phyloP scores from a whole-genome alignment of 37 sponge, comb jelly and placozoan genomes.

The Spongilla lacustris region DNA sequence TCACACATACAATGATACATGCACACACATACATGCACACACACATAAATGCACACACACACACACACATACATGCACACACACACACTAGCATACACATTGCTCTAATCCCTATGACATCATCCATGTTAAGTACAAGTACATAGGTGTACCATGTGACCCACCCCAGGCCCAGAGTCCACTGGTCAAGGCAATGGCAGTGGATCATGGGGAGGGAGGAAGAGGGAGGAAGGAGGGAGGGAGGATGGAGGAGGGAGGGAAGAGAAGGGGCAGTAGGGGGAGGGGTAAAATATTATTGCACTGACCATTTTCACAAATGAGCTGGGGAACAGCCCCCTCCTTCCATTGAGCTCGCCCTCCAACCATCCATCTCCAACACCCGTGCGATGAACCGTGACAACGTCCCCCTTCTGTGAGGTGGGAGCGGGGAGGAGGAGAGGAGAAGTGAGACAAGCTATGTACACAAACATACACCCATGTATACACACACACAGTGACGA shows the following conservation, averaged over 20 bases:
- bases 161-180: too few species aligned
- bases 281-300: not conserved
- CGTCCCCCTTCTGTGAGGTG: constrained; percentile 69
- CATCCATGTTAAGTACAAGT: too few species aligned
- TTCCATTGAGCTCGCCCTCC: constrained; percentile 75
- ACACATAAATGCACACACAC: too few species aligned
- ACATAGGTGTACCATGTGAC: too few species aligned
- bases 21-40: too few species aligned
- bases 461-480: constrained; percentile 17
- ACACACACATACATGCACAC: too few species aligned
- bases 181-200: too few species aligned
- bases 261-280: not conserved
- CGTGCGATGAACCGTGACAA: constrained; percentile 49
- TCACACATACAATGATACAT: too few species aligned
- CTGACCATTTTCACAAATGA: constrained; percentile 76
- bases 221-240: not conserved
- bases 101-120: too few species aligned
- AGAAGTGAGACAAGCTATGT: not conserved
- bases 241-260: not conserved
- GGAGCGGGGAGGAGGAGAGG: not conserved
- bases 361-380: constrained; percentile 84
- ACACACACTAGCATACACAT: too few species aligned
- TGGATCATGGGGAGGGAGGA: not conserved
- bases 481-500: constrained; percentile 6
- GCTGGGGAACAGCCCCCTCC: constrained; percentile 74